phyloP scores from a whole-genome alignment of 35 echinoderm and acorn worm genomes.

The Hemicentrotus pulcherrimus region DNA sequence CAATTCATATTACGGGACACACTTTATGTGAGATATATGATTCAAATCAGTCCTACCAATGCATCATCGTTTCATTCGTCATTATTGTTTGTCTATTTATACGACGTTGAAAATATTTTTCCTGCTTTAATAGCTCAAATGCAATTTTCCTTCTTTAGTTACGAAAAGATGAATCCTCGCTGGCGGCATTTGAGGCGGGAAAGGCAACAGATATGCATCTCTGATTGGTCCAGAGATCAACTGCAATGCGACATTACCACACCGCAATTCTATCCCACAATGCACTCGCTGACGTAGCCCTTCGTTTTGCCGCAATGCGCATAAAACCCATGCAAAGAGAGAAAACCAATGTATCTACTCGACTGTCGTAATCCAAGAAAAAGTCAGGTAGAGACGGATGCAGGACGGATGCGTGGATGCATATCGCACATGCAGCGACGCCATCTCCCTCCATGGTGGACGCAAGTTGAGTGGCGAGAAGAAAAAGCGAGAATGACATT shows the following conservation, averaged over 20 bases:
- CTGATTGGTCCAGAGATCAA: constrained; percentile 50
- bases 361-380: constrained; percentile 28
- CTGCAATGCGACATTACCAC: constrained; percentile 47
- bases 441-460: neutral
- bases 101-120: neutral
- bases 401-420: neutral
- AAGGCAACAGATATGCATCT: constrained; percentile 26
- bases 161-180: neutral
- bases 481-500: constrained; percentile 29
- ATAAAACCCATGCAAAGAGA: constrained; percentile 46
- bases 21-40: neutral
- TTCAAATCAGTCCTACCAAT: neutral
- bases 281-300: constrained; percentile 41
- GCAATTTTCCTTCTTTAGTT: neutral
- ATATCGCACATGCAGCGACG: neutral
- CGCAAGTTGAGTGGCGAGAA: constrained; percentile 19
- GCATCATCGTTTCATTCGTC: neutral
- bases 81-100: neutral
- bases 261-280: constrained; percentile 50
- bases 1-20: too few species aligned
- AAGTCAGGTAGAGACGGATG: neutral
- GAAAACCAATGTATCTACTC: constrained; percentile 44
- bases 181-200: constrained; percentile 41
- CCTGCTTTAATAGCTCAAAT: neutral
- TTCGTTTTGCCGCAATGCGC: constrained; percentile 55